Percentiles rank a stretch among this genome's conserved stretches.
Conservation (phyloP, 2,888 invertebrate genomes). For the Tenthredo scrophulariae region DNA sequence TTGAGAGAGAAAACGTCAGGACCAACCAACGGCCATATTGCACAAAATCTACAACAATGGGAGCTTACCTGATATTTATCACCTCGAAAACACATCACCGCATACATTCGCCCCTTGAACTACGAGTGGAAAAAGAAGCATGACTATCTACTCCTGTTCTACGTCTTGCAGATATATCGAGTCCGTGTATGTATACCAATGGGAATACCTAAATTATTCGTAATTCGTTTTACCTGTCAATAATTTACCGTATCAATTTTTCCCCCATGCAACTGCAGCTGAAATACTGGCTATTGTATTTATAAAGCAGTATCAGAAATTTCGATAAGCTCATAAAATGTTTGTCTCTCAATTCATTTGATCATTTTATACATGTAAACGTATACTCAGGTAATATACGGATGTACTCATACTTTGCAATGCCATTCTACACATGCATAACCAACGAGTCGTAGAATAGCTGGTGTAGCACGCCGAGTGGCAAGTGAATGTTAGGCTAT, state of each 20-base stretch:
- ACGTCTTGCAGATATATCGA: background rate
- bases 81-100: background rate
- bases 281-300: background rate
- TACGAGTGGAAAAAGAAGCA: background rate
- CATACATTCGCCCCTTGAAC: background rate
- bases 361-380: background rate
- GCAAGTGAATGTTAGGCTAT: conserved; percentile 42
- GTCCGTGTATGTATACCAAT: background rate
- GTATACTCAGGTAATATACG: background rate
- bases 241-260: background rate
- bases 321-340: background rate
- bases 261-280: background rate
- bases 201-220: background rate
- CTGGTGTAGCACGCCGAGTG: conserved; percentile 37
- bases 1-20: background rate
- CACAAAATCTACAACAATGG: conserved; percentile 6
- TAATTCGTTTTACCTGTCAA: background rate
- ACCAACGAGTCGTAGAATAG: background rate
- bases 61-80: conserved; percentile 12
- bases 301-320: background rate
- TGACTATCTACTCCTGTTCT: background rate
- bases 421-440: background rate
- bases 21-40: background rate
- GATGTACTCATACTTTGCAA: background rate
- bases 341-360: background rate